Base-by-base conservation (phyloP, 2,888 invertebrate genomes). In the Agrilus mali region DNA sequence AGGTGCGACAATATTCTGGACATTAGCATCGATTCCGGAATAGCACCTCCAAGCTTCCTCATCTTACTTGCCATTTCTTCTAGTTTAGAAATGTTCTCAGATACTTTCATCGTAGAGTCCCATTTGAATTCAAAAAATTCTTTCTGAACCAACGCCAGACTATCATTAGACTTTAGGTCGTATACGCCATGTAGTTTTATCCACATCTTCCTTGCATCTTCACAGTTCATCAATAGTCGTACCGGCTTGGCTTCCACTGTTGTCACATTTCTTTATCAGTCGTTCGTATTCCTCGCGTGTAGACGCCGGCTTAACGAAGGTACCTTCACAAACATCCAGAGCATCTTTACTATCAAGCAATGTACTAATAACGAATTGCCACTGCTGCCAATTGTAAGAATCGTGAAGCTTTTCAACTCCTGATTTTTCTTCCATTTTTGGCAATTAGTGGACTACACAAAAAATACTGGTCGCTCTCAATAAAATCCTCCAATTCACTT, bases 381-480 rank as follows among this genome's bases (percentile, higher is more conserved):
- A 52, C 33, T 50, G 47, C 1, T 36, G 46, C 47, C 50, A 53
- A 36, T 53, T 53, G 7, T 49, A 45, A 13, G 45, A 40, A 38
- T 45, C 55, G 10, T 51, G 47, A 6, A 55, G 45, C 27, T 53
- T 52, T 35, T 53, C n/a, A n/a, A n/a, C n/a, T n/a, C n/a, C n/a
- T n/a, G n/a, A n/a, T n/a, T n/a, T n/a, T n/a, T n/a, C n/a, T n/a
- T n/a, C n/a, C n/a, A n/a, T n/a, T n/a, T n/a, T n/a, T n/a, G n/a
- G n/a, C n/a, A n/a, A n/a, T n/a, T n/a, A n/a, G n/a, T n/a, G n/a
- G n/a, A n/a, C n/a, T n/a, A n/a, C n/a, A n/a, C n/a, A n/a, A n/a
- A n/a, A n/a, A n/a, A n/a, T n/a, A n/a, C n/a, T n/a, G 51, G 32
- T 53, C 39, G 46, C 49, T 45, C 14, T 36, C 12, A 14, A 45